Evolutionary conservation across 2,888 invertebrate genomes (phyloP).

Genomic region (Drosophila subquinaria): DNA sequence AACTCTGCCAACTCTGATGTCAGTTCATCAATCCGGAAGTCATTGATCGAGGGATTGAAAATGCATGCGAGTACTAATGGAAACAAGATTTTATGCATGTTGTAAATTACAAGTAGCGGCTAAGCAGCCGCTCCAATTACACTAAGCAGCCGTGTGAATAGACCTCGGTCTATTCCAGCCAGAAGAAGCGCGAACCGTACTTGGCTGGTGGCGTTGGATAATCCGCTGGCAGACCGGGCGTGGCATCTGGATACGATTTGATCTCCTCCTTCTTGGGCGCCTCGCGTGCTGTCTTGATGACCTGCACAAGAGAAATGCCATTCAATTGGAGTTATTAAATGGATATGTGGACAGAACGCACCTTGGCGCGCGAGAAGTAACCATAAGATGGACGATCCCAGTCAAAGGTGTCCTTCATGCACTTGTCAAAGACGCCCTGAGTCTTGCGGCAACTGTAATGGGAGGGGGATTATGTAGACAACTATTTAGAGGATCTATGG

Average conservation of each 20-base stretch:
- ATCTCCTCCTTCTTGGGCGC: constrained; percentile 88
- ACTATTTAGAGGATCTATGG: no score
- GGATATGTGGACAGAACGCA: constrained; percentile 56
- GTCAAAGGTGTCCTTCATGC: constrained; percentile 92
- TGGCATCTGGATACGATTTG: constrained; percentile 90
- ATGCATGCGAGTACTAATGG: constrained; percentile 53
- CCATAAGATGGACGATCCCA: constrained; percentile 93
- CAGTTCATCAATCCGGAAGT: no score
- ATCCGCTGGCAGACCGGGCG: constrained; percentile 89
- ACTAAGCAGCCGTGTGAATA: constrained; percentile 27
- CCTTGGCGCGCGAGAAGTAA: constrained; percentile 92
- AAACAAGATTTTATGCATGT: constrained; percentile 70
- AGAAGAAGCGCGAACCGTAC: constrained; percentile 89
- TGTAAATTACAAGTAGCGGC: constrained; percentile 51
- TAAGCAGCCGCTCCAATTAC: constrained; percentile 37
- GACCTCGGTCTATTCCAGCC: constrained; percentile 86
- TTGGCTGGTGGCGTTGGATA: constrained; percentile 89
- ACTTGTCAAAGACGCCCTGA: constrained; percentile 93
- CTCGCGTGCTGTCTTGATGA: constrained; percentile 89
- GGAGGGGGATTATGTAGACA: background rate
- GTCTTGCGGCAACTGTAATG: constrained; percentile 92
- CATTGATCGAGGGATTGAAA: constrained; percentile 7
- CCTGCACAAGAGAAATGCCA: constrained; percentile 61
- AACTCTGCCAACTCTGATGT: no score
- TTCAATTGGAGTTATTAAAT: background rate